A percentile compares a stretch with the other conserved stretches of the same genome.
Evolutionary conservation across 2,113 vertebrate genomes (phyloP).

Genomic region (Antidorcas marsupialis): DNA sequence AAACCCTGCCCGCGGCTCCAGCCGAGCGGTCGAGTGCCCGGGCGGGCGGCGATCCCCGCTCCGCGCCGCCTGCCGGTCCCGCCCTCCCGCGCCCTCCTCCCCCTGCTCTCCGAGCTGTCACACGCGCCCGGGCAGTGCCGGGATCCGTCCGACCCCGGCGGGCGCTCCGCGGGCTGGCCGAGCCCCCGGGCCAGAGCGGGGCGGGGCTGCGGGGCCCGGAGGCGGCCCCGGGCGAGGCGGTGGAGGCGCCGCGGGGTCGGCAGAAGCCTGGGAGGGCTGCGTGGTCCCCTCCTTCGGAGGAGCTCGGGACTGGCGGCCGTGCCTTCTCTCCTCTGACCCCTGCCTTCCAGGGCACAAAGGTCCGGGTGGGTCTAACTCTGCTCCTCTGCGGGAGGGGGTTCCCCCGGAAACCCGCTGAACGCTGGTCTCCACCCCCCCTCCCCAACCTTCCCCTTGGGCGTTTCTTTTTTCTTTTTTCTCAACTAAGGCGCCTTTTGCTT

Average conservation of each 20-base stretch:
- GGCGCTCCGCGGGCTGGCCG: background rate
- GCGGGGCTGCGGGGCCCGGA: constrained; percentile 1
- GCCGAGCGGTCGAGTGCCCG: background rate
- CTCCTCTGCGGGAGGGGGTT: background rate
- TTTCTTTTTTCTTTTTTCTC: background rate
- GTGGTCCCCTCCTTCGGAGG: constrained; percentile 42
- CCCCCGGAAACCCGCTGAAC: background rate
- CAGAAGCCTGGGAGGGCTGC: constrained; percentile 44
- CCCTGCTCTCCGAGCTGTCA: constrained; percentile 10
- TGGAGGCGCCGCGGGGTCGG: constrained; percentile 43
- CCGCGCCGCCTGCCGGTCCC: background rate
- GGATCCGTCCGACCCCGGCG: background rate
- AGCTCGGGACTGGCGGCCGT: constrained; percentile 26
- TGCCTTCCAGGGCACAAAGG: background rate
- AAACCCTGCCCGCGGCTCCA: background rate
- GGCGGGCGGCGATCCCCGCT: background rate
- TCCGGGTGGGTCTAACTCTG: background rate
- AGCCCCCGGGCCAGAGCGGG: constrained; percentile 40
- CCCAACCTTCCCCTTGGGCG: background rate
- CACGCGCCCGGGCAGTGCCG: background rate
- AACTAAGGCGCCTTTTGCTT: background rate
- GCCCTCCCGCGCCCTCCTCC: constrained; percentile 3
- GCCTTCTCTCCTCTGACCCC: background rate
- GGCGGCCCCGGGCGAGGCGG: constrained; percentile 31
- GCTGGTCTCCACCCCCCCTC: background rate